Evolutionary conservation across 2,113 vertebrate genomes (phyloP).

Genomic region (Lota lota): DNA sequence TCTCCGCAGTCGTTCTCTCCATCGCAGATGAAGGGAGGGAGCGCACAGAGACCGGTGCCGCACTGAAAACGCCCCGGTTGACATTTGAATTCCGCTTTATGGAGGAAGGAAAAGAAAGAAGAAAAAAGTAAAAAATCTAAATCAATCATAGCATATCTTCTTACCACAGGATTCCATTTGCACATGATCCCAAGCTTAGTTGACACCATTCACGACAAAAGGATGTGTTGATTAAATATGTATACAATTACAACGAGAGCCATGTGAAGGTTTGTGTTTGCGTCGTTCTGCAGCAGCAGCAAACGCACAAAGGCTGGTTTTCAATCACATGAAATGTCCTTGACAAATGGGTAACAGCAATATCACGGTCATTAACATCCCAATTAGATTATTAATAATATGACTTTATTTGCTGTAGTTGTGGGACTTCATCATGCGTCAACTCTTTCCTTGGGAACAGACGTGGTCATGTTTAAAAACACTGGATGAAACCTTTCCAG

Average conservation of each 20-base stretch:
- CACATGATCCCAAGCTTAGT: background rate
- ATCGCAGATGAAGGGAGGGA: conserved; percentile 97
- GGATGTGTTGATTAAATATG: too few species aligned
- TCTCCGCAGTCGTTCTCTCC: conserved; percentile 98
- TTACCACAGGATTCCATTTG: background rate
- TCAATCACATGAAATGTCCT: background rate
- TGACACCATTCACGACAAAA: too few species aligned
- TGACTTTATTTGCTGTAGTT: too few species aligned
- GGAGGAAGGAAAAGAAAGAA: background rate
- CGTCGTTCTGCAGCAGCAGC: background rate
- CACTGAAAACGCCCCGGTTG: conserved; percentile 97
- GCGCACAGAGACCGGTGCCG: conserved; percentile 93
- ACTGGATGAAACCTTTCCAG: too few species aligned
- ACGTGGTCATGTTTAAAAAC: too few species aligned
- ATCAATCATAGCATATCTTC: background rate
- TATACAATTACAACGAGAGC: too few species aligned
- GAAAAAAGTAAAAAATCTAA: conserved; percentile 15
- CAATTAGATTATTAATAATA: too few species aligned
- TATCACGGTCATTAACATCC: background rate
- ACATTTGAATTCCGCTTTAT: conserved; percentile 94
- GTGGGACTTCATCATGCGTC: too few species aligned
- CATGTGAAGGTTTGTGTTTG: too few species aligned
- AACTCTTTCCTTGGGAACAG: too few species aligned
- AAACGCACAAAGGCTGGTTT: background rate
- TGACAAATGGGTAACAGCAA: background rate